A percentile compares a stretch with the other conserved stretches of the same genome.
Evolutionary conservation across 2,797 vertebrate genomes (phyloP).

Genomic region (Tauraco hartlaubi): DNA sequence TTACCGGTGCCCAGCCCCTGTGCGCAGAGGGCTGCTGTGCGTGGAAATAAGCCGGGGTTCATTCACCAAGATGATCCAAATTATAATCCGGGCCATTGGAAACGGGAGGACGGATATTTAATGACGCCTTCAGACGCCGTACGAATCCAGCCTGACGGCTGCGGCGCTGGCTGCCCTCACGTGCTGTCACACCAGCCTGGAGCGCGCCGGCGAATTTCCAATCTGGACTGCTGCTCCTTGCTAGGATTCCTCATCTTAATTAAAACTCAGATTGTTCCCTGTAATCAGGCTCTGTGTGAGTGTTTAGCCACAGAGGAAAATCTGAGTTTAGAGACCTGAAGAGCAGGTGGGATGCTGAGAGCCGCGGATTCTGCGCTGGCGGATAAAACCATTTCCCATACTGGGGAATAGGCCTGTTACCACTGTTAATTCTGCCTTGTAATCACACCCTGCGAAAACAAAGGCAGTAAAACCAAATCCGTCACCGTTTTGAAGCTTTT

Average conservation of each 20-base stretch:
- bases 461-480: background rate
- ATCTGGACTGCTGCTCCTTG: background rate
- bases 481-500: background rate
- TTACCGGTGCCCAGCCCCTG: background rate
- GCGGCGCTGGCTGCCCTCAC: background rate
- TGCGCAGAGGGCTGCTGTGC: background rate
- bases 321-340: background rate
- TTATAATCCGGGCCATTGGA: accelerated
- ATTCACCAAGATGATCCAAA: background rate
- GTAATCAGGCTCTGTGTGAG: background rate
- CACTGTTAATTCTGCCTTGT: background rate
- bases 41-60: too few species aligned
- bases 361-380: background rate
- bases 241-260: background rate
- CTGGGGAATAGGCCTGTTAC: background rate
- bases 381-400: background rate
- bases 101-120: background rate
- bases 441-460: background rate
- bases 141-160: background rate
- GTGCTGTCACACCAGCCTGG: background rate
- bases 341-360: background rate
- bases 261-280: background rate
- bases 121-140: background rate
- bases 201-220: background rate
- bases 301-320: background rate